A percentile compares a stretch with the other conserved stretches of the same genome.
These are phyloP conservation scores for Rhinoraja longicauda DNA, from an alignment of 2,797 vertebrate genomes.

Conservation along the genomic window DNA sequence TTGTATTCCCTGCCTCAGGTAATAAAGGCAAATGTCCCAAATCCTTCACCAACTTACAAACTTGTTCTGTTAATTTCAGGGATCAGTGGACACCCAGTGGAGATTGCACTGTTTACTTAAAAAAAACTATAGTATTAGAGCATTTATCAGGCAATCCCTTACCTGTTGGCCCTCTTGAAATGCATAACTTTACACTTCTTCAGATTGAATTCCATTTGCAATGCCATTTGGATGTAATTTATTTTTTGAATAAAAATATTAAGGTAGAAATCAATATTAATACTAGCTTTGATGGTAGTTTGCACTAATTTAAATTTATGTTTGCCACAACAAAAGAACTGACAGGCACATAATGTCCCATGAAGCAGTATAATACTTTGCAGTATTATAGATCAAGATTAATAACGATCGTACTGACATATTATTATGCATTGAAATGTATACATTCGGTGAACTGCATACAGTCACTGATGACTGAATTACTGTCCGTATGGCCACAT, in stretches of 20 bases:
- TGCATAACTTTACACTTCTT: no score
- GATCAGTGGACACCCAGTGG: no score
- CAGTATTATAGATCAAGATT: neutral
- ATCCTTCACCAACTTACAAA: no score
- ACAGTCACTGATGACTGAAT: neutral
- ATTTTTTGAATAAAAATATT: neutral
- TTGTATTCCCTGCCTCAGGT: no score
- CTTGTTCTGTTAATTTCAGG: no score
- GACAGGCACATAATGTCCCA: neutral
- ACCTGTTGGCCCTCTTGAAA: no score
- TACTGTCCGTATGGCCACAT: neutral
- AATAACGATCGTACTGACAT: neutral
- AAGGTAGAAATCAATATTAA: neutral
- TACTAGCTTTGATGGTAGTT: neutral
- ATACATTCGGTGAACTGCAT: neutral
- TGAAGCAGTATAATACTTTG: neutral
- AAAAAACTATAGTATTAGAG: no score
- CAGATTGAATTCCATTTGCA: no score
- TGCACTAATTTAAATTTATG: neutral
- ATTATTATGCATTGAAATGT: neutral
- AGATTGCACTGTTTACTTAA: no score
- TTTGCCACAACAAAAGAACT: neutral
- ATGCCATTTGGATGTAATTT: no score
- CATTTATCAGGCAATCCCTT: no score
- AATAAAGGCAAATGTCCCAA: no score